A percentile compares a stretch with the other conserved stretches of the same genome.
These are phyloP conservation scores for Helicoverpa assulta DNA, from an alignment of 2,888 invertebrate genomes.

Conservation along the genomic window DNA sequence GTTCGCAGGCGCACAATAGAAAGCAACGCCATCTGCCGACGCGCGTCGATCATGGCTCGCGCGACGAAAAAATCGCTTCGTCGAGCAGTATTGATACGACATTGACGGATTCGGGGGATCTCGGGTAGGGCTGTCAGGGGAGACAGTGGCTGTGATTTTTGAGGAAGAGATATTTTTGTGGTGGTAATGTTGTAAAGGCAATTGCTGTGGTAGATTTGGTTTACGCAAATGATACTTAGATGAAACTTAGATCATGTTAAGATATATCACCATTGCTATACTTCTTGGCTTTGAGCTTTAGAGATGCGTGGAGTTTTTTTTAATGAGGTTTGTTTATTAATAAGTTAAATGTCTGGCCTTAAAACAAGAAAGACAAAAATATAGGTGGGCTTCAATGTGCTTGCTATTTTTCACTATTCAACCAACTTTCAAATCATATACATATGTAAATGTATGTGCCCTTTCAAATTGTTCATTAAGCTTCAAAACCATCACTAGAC, in stretches of 20 bases:
- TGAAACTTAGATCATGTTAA: too few species aligned
- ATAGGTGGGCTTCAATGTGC: too few species aligned
- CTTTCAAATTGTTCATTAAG: background rate
- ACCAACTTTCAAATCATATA: background rate
- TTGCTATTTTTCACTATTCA: background rate
- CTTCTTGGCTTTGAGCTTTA: too few species aligned
- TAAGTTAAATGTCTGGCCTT: too few species aligned
- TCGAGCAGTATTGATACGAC: slow-evolving; percentile 86
- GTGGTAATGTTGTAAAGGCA: background rate
- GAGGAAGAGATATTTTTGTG: background rate
- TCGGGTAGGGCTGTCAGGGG: slow-evolving; percentile 70
- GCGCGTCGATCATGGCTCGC: slow-evolving; percentile 66
- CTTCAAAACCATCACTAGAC: background rate
- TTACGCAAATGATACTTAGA: background rate
- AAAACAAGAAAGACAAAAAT: too few species aligned
- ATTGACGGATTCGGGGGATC: slow-evolving; percentile 85
- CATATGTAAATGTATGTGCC: background rate
- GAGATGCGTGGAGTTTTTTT: too few species aligned
- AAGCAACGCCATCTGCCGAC: slow-evolving; percentile 69
- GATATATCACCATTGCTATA: too few species aligned
- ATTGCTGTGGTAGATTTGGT: background rate
- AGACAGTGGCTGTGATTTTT: background rate
- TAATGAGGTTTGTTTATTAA: too few species aligned
- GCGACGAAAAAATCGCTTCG: slow-evolving; percentile 79
- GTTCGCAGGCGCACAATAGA: slow-evolving; percentile 65